phyloP scores from a whole-genome alignment of 2,797 vertebrate genomes.

The Pangasius mekongensis region DNA sequence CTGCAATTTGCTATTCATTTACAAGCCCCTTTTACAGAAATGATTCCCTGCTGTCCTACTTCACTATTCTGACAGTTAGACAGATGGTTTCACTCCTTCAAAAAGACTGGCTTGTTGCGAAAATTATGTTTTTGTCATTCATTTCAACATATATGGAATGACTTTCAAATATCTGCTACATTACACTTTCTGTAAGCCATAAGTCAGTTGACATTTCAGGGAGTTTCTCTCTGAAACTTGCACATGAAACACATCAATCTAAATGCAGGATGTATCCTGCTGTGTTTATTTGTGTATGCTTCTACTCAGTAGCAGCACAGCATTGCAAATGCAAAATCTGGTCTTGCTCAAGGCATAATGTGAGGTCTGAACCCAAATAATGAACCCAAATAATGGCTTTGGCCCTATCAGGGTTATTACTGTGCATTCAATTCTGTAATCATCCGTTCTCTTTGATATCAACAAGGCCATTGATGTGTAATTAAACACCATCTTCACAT shows the following conservation, averaged over 20 bases:
- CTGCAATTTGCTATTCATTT: neutral
- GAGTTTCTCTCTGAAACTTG: neutral
- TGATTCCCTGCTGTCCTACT: slow-evolving; percentile 13
- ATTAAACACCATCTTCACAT: slow-evolving; percentile 29
- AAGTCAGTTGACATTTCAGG: slow-evolving; percentile 3
- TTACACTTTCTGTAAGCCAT: neutral
- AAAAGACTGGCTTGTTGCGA: neutral
- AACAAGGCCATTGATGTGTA: slow-evolving; percentile 13
- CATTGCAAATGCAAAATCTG: neutral
- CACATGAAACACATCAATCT: slow-evolving; percentile 12
- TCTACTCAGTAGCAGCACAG: neutral
- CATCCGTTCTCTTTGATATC: slow-evolving; percentile 17
- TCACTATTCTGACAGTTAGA: slow-evolving; percentile 4
- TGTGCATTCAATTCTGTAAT: slow-evolving; percentile 3
- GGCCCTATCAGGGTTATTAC: slow-evolving; percentile 17
- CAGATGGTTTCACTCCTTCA: neutral
- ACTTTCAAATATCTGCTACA: neutral
- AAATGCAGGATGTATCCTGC: slow-evolving; percentile 2
- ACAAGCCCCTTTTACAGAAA: neutral
- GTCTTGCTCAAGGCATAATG: neutral
- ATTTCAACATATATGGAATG: neutral
- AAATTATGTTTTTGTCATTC: neutral
- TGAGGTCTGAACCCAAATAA: neutral
- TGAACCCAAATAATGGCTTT: slow-evolving; percentile 16
- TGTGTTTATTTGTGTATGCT: neutral